Base-by-base conservation (phyloP, 1,140 invertebrate species). In the Oppia nitens region DNA sequence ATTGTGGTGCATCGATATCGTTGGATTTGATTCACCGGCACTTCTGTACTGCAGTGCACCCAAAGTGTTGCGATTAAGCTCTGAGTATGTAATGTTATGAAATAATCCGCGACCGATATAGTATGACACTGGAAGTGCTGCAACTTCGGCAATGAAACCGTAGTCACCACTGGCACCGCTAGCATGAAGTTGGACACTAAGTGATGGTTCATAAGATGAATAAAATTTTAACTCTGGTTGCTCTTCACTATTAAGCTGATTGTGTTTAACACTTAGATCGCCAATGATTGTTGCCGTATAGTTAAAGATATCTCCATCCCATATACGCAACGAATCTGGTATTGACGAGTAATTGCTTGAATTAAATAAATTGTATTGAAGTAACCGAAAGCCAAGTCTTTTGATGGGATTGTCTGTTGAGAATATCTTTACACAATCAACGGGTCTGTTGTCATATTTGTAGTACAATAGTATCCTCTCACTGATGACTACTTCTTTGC, bases 341-440 rank as follows among this genome's bases (percentile, higher is more conserved):
- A 81, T 80, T 11, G 82, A 85, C 62, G 82, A 82, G 62, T 83
- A 81, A 47, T 78, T 77, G 0, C 85, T 87, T 51, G 91, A 87
- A 69, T 96, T 90, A 64, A 88, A 94, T 12, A 97, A 72, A 74
- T 95, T 94, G 60, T 93, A 86, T 67, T 98, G 92, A 12, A 97
- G 75, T 23, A 97, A 74, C 55, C 79, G 78, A 65, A 94, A 88
- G 21, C 88, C 89, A 67, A 93, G 81, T 6, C 84, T 84, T 69
- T 92, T 92, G 0, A 85, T 79, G 66, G 83, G 76, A 60, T 81
- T 85, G 47, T 80, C 77, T 63, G 84, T 89, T 47, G 83, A 83
- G 66, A 99, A 95, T 64, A 98, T 92, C 73, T 99, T 99, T 0
- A 98, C 87, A 71, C 95, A 99, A 70, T 95, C 95, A 0, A 96